Evolutionary conservation across 2,797 vertebrate species (phyloP), one percentile per base, ranked within the genome.

Genomic region (Manis pentadactyla): DNA sequence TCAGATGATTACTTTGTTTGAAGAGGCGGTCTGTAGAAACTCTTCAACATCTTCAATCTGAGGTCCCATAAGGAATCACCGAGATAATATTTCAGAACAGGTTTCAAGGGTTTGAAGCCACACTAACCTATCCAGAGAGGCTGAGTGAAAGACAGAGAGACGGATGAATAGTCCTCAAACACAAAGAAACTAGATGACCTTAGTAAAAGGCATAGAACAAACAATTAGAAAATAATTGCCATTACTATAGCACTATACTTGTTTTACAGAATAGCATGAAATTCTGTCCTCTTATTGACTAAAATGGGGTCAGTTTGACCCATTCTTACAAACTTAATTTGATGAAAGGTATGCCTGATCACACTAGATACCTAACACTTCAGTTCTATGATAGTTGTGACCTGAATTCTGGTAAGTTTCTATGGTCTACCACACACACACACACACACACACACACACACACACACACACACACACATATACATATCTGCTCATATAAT

Each of bases 1-100:
- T 69, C 93, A 75, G 75, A 63, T 74, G 88, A 94, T 39, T 64
- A 37, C 18, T 94, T 83, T 64, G 37, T 92, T 92, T 87, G 90
- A 97, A 88, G 81, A 94, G 55, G 25, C 51, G 84, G 39, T 87
- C 93, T 90, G 71, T 53, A 84, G 94, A 96, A 88, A 15, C 34
- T 82, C 68, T 79, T 92, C 13, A 4, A 57, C 53, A 46, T 79
- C 77, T 88, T 95, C 90, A 79, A 14, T 51, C 49, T 51, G 49
- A 86, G 19, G 53, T 79, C 63, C 64, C 82, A 29, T 39, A 94
- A 94, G 68, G 42, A 95, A 95, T 71, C 39, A 59, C 14, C 31
- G 18, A 79, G 53, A 85, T 68, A 63, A 63, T 85, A 84, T 90
- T 95, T 95, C 57, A 63, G 42, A 88, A 66, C 49, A 63, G 77